Conservation (phyloP, 2,113 vertebrate genomes). For the Tapirus terrestris region DNA sequence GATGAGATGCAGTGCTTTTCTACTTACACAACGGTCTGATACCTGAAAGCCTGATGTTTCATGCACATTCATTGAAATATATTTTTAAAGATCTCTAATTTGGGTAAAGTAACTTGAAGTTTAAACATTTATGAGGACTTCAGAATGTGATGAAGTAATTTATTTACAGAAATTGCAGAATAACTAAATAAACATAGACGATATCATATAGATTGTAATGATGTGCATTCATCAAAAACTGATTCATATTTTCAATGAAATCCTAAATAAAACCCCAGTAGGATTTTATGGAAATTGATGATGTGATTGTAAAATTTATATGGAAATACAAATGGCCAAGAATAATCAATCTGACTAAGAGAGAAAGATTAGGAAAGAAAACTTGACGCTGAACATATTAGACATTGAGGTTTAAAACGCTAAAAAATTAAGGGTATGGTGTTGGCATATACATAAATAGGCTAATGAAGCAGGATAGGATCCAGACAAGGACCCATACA, state of each 20-base stretch:
- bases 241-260: neutral
- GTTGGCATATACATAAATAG: neutral
- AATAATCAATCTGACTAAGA: neutral
- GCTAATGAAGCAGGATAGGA: neutral
- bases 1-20: neutral
- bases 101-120: neutral
- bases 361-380: neutral
- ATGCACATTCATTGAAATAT: neutral
- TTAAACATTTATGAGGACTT: neutral
- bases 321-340: neutral
- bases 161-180: neutral
- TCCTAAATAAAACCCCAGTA: neutral
- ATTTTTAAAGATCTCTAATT: constrained; percentile 1
- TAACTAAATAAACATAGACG: neutral
- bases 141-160: neutral
- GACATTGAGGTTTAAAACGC: neutral
- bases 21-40: neutral
- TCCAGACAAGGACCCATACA: neutral
- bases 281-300: neutral
- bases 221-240: neutral
- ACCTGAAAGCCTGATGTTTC: neutral
- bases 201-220: neutral
- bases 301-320: neutral
- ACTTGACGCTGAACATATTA: neutral
- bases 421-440: neutral